Evolutionary conservation across 2,113 vertebrate genomes (phyloP).

Genomic region (Phoenicopterus ruber): DNA sequence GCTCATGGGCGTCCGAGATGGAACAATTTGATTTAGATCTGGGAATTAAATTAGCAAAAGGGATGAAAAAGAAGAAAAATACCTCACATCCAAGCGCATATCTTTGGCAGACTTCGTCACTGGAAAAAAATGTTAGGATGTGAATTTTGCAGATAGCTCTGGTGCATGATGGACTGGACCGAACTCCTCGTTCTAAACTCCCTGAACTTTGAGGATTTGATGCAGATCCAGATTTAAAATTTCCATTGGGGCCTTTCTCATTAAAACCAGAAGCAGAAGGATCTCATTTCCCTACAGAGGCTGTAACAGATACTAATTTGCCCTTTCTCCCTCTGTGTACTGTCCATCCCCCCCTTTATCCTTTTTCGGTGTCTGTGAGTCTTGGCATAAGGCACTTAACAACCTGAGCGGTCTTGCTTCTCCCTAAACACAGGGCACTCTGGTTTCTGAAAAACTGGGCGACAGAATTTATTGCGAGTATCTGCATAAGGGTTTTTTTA

Average conservation of each 20-base stretch:
- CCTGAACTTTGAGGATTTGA: neutral
- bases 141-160: neutral
- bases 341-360: neutral
- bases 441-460: neutral
- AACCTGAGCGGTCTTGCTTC: neutral
- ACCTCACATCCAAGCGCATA: neutral
- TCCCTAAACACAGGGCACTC: neutral
- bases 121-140: neutral
- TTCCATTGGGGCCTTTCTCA: neutral
- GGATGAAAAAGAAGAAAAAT: neutral
- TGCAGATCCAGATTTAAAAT: neutral
- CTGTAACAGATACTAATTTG: neutral
- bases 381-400: neutral
- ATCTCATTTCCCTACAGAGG: neutral
- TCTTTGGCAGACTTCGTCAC: neutral
- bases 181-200: accelerated
- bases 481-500: neutral
- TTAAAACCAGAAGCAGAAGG: neutral
- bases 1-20: neutral
- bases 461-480: neutral
- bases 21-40: neutral
- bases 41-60: slow-evolving; percentile 26
- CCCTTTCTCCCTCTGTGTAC: neutral
- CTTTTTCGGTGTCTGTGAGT: neutral
- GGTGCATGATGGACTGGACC: neutral